Evolutionary conservation across 2,888 invertebrate species (phyloP).

Genomic region (Chalcosyrphus nemorum): DNA sequence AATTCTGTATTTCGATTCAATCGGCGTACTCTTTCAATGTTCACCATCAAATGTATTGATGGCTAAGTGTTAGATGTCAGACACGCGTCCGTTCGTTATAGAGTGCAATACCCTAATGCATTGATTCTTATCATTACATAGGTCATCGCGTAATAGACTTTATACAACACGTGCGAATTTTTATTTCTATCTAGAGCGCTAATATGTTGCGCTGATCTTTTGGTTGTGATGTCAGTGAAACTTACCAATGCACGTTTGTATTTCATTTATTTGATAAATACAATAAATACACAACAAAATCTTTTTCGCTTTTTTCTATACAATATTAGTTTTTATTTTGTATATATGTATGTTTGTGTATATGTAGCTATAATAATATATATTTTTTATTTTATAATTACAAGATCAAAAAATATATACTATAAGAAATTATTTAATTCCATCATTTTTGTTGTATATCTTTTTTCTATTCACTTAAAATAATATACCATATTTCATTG

Average conservation of each 20-base stretch:
- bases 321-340: conserved; percentile 70
- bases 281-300: neutral
- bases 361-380: conserved; percentile 58
- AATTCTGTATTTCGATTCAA: too few relatives aligned
- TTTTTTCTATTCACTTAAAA: conserved; percentile 1
- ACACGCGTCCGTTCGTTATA: neutral
- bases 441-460: neutral
- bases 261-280: neutral
- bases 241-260: too few relatives aligned
- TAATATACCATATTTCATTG: conserved; percentile 34
- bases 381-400: conserved; percentile 56
- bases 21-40: neutral
- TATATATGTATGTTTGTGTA: conserved; percentile 59
- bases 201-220: too few relatives aligned
- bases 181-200: too few relatives aligned
- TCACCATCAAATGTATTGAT: neutral
- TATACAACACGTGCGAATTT: neutral
- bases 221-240: too few relatives aligned
- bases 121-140: conserved; percentile 22
- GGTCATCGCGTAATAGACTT: conserved; percentile 3
- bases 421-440: conserved; percentile 26
- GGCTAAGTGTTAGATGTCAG: too few relatives aligned
- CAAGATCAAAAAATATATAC: conserved; percentile 67
- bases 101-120: conserved; percentile 18
- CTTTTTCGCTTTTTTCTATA: conserved; percentile 60